A percentile compares a stretch with the other conserved stretches of the same genome.
Evolutionary conservation across 2,113 vertebrate species (phyloP).

Genomic region (Petrocephalus microphthalmus): DNA sequence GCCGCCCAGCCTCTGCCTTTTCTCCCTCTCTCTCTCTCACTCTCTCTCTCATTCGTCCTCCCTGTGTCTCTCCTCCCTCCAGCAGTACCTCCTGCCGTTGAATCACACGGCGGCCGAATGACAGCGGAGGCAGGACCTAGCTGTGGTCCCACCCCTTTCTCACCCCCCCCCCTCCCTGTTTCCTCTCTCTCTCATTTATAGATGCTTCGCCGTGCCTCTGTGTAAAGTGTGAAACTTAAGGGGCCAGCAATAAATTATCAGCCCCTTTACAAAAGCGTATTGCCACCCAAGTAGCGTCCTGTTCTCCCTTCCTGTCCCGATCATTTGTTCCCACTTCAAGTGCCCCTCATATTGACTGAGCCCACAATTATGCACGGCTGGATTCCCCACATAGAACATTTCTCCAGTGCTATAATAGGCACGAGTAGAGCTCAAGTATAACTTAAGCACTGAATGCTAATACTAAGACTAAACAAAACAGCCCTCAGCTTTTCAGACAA

Average conservation of each 20-base stretch:
- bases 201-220: constrained; percentile 30
- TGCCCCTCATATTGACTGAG: neutral
- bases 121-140: constrained; percentile 56
- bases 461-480: neutral
- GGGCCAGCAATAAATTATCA: constrained; percentile 35
- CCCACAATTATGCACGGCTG: neutral
- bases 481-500: neutral
- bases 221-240: constrained; percentile 27
- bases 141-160: constrained; percentile 36
- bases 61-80: constrained; percentile 30
- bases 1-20: constrained; percentile 29
- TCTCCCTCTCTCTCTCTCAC: constrained; percentile 29
- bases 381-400: neutral
- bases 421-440: neutral
- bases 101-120: constrained; percentile 58
- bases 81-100: constrained; percentile 44
- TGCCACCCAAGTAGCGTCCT: neutral
- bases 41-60: constrained; percentile 26
- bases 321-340: constrained; percentile 11
- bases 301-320: neutral
- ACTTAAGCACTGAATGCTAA: neutral
- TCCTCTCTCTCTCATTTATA: constrained; percentile 24
- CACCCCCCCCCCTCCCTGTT: constrained; percentile 22
- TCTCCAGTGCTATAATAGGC: neutral
- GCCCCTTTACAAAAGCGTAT: constrained; percentile 19